phyloP scores from a whole-genome alignment of 2,797 vertebrate species.

The Percopsis omiscomaycus region DNA sequence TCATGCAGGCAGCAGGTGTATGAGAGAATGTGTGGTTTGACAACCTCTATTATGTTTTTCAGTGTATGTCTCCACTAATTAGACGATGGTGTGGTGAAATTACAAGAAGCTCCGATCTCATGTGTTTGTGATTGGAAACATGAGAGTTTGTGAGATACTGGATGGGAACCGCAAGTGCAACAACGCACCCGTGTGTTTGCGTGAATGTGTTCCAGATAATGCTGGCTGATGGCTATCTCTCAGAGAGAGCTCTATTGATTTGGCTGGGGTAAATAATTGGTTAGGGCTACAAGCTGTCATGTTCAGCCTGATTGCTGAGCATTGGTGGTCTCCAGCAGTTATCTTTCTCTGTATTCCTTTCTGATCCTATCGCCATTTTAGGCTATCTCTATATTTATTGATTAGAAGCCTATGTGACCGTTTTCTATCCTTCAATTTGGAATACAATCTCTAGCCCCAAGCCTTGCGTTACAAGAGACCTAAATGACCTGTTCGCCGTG shows the following conservation, averaged over 20 bases:
- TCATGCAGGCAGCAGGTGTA: background rate
- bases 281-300: conserved; percentile 79
- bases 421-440: conserved; percentile 68
- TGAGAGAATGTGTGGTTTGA: conserved; percentile 15
- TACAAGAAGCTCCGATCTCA: conserved; percentile 41
- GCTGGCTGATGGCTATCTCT: conserved; percentile 73
- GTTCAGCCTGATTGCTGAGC: conserved; percentile 77
- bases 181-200: conserved; percentile 26
- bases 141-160: conserved; percentile 25
- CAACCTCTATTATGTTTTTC: conserved; percentile 9
- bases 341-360: conserved; percentile 73
- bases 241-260: conserved; percentile 78
- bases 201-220: conserved; percentile 64
- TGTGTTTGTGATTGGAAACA: conserved; percentile 24
- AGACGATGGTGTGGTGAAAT: conserved; percentile 43
- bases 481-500: background rate
- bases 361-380: conserved; percentile 70
- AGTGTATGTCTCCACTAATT: conserved; percentile 36
- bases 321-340: conserved; percentile 71
- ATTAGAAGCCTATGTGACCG: conserved; percentile 63
- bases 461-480: conserved; percentile 44
- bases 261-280: conserved; percentile 79
- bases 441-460: conserved; percentile 59
- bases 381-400: conserved; percentile 71
- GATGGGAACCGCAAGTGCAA: conserved; percentile 13